Evolutionary conservation across 2,797 vertebrate species (phyloP).

Genomic region (Enteromius treurensis): DNA sequence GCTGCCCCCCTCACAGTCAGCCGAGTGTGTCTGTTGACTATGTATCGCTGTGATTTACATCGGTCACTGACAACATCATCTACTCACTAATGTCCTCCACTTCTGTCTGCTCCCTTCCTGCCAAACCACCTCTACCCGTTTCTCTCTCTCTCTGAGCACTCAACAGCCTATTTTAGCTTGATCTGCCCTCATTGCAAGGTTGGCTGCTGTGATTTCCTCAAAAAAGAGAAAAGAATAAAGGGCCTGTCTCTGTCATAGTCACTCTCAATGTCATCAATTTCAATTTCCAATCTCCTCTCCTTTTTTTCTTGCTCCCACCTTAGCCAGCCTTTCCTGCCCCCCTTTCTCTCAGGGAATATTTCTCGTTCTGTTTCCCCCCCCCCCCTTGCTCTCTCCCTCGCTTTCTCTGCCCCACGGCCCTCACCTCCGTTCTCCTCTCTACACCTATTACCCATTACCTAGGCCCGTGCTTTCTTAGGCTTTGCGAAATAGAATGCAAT

Average conservation of each 20-base stretch:
- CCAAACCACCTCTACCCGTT: slow-evolving; percentile 54
- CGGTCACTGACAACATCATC: slow-evolving; percentile 84
- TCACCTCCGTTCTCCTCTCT: slow-evolving; percentile 69
- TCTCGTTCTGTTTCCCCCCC: slow-evolving; percentile 37
- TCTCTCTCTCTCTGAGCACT: slow-evolving; percentile 54
- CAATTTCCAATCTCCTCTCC: slow-evolving; percentile 74
- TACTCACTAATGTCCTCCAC: slow-evolving; percentile 83
- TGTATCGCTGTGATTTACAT: slow-evolving; percentile 92
- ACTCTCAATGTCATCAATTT: slow-evolving; percentile 91
- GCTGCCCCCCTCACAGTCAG: slow-evolving; percentile 79
- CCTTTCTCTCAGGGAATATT: slow-evolving; percentile 60
- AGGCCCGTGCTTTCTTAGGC: slow-evolving; percentile 83
- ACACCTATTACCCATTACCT: slow-evolving; percentile 93
- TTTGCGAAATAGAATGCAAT: slow-evolving; percentile 86
- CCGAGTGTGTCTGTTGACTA: slow-evolving; percentile 91
- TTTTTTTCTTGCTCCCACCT: slow-evolving; percentile 50
- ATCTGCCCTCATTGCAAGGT: slow-evolving; percentile 88
- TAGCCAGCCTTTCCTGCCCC: slow-evolving; percentile 57
- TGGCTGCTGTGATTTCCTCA: slow-evolving; percentile 77
- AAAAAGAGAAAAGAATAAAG: slow-evolving; percentile 72
- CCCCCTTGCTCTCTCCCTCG: slow-evolving; percentile 9
- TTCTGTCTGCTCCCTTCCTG: slow-evolving; percentile 51
- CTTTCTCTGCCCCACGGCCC: slow-evolving; percentile 57
- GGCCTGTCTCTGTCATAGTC: slow-evolving; percentile 77
- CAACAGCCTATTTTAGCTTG: slow-evolving; percentile 85